These are phyloP conservation scores for Cossypha dichroa DNA, from an alignment of 2,797 vertebrate genomes.

Conservation along the genomic window DNA sequence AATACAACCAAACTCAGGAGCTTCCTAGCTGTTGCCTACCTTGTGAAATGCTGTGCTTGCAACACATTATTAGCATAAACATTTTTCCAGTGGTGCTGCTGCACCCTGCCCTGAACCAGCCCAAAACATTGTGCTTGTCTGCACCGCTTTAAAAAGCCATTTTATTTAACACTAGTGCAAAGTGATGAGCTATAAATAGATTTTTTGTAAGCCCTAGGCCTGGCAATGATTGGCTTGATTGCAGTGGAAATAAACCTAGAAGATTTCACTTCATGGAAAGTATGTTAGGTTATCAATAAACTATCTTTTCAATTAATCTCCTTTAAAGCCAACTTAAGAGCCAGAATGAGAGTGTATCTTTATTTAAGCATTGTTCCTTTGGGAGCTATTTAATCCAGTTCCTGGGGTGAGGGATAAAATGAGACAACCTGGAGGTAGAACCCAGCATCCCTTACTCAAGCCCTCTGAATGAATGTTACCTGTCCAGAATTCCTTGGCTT, in stretches of 20 bases:
- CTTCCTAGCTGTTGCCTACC: neutral
- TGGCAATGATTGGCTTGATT: neutral
- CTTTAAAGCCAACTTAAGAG: neutral
- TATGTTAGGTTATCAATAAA: neutral
- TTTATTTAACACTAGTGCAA: neutral
- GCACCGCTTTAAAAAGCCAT: neutral
- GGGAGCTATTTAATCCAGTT: neutral
- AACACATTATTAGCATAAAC: neutral
- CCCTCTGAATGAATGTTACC: neutral
- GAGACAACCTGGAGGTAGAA: neutral
- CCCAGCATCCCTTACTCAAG: neutral
- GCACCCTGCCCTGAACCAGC: neutral
- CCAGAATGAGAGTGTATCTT: neutral
- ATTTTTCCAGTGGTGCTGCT: neutral
- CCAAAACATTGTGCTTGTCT: neutral
- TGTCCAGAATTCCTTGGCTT: neutral
- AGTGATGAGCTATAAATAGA: neutral
- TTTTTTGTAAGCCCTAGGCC: neutral
- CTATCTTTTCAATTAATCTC: neutral
- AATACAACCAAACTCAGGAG: neutral
- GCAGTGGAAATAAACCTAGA: neutral
- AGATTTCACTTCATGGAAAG: neutral
- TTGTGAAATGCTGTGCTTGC: neutral
- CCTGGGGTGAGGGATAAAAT: neutral
- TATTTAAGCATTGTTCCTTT: neutral